Percentiles rank a stretch among this genome's conserved stretches.
Evolutionary conservation across 2,797 vertebrate genomes (phyloP).

Genomic region (Australoheros facetus): DNA sequence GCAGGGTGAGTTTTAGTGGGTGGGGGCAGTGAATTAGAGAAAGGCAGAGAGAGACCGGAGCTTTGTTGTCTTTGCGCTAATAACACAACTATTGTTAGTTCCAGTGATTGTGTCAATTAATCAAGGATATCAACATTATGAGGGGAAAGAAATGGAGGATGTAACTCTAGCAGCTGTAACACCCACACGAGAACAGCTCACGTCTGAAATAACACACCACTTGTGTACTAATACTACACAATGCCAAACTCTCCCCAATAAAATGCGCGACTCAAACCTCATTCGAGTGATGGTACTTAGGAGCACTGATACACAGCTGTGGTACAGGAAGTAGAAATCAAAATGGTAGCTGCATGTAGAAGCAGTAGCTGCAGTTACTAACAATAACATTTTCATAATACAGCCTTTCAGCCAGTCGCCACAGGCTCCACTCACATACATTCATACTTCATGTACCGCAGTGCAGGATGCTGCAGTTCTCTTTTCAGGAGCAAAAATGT

Average conservation of each 20-base stretch:
- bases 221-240: not conserved
- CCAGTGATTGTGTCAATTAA: not conserved
- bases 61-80: slow-evolving; percentile 18
- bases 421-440: too few relatives aligned
- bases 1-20: slow-evolving; percentile 38
- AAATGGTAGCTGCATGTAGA: too few relatives aligned
- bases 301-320: too few relatives aligned
- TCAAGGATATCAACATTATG: not conserved
- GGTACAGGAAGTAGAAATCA: too few relatives aligned
- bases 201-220: not conserved
- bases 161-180: not conserved
- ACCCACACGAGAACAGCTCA: fast-evolving
- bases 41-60: not conserved
- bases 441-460: too few relatives aligned
- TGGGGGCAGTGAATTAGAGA: slow-evolving; percentile 14
- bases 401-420: too few relatives aligned
- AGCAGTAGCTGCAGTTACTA: too few relatives aligned
- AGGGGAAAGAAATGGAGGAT: not conserved
- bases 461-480: too few relatives aligned
- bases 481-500: too few relatives aligned
- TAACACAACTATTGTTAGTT: not conserved
- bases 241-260: not conserved
- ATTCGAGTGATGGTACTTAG: not conserved
- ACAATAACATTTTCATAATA: too few relatives aligned
- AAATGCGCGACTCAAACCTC: not conserved